Base-by-base conservation (phyloP, 2,888 invertebrate species). In the Papilio elwesi region DNA sequence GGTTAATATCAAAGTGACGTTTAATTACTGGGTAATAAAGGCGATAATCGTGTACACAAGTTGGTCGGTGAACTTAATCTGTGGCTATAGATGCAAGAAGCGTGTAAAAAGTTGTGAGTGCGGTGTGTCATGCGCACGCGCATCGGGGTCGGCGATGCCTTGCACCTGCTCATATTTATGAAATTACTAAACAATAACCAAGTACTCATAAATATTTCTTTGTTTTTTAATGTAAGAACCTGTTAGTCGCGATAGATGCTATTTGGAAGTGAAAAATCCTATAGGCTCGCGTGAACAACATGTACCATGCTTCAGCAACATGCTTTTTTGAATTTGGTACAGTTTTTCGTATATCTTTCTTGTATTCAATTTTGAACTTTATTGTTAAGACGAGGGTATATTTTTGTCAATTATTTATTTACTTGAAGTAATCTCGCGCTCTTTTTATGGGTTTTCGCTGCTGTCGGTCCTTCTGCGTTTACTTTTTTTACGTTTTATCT, bases 21-120 rank as follows among this genome's bases (percentile, higher is more conserved):
- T 43, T 67, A 51, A 47, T 38, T 9, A 2, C 47, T 16, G 6
- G 7, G 10, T 6, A 6, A 62, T 71, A 62, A 67, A 59, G 49
- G 6, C 6, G 36, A 71, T 57, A 71, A 49, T 71, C 57, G 65
- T 12, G 6, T 47, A 36, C 48, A 48, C 48, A 16, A 9, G 43
- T 9, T 15, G 49, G 13, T 26, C 49, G 7, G 36, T 57, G 65
- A 49, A 65, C 65, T 65, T 57, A 51, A 71, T 65, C 57, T 38
- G 48, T 36, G 52, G 36, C 26, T 62, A 55, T 15, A 65, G 81
- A 78, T 75, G 81, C 86, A 84, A 75, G 76, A 78, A 80, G 78
- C 85, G 85, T 83, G 79, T 81, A 82, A 83, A 79, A 81, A 80
- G 74, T 81, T 80, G 80, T 79, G 80, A 78, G 77, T 79, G 76